These are phyloP conservation scores for Andrena bucephala DNA, from an alignment of 2,888 invertebrate species.

Conservation along the genomic window DNA sequence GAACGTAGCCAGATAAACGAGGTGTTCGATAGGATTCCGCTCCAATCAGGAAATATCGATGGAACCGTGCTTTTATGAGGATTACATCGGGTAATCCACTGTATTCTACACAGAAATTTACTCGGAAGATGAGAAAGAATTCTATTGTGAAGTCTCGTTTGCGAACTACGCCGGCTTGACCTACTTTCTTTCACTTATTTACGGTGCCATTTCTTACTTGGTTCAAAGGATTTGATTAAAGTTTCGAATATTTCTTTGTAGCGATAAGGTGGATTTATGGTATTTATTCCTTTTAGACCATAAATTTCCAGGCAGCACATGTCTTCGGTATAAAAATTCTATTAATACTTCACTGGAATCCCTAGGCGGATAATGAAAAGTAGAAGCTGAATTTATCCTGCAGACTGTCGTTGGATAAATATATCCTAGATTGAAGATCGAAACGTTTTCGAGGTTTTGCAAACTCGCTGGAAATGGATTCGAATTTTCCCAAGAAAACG, in stretches of 20 bases:
- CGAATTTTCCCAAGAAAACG: background rate
- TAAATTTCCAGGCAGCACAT: no score
- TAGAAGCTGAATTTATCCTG: background rate
- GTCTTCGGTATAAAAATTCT: background rate
- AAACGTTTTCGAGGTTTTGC: background rate
- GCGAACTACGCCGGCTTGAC: background rate
- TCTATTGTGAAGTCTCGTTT: background rate
- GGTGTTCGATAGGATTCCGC: slow-evolving; percentile 17
- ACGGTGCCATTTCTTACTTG: background rate
- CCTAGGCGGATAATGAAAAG: background rate
- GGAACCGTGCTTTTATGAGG: background rate
- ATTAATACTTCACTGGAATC: slow-evolving; percentile 1
- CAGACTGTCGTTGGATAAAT: no score
- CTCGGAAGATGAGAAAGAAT: background rate
- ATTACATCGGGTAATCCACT: background rate
- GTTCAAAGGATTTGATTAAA: background rate
- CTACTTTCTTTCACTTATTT: background rate
- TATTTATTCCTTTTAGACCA: background rate
- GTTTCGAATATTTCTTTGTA: background rate
- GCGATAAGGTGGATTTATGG: background rate
- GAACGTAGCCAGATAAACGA: slow-evolving; percentile 38
- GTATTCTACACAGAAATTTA: background rate
- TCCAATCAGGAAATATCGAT: slow-evolving; percentile 12
- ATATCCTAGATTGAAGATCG: no score
- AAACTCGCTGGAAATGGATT: no score